Base-by-base conservation (phyloP, 2,888 invertebrate genomes). In the Callimorpha dominula region DNA sequence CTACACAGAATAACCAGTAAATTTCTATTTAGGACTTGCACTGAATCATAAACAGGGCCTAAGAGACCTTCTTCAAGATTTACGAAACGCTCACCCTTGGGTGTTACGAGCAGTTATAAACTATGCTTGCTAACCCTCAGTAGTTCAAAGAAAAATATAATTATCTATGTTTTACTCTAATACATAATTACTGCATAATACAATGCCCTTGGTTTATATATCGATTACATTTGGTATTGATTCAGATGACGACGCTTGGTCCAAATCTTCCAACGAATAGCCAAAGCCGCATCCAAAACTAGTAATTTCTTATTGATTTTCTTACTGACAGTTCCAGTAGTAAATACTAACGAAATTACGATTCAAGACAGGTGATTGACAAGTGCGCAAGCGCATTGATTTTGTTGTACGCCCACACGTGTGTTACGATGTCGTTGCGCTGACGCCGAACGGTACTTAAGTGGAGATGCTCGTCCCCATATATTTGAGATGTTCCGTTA, bases 341-440 rank as follows among this genome's bases (percentile, higher is more conserved):
- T 75, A 42, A 62, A 49, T 64, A n/a, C 15, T 70, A 64, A 14
- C 57, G 31, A 31, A 31, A 2, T 31, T 31, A 31, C 31, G 40
- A 63, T 50, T 14, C 14, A 15, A 57, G 80, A 80, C 85, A 85
- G 82, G 81, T 87, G 89, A 87, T 85, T 82, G 86, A 87, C 86
- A 86, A 80, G 83, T 84, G 82, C 81, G 79, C 76, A 76, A 63
- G 73, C 74, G 78, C 78, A 79, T 75, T 75, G 74, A 77, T 76
- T 73, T 67, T 65, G 57, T 54, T 73, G 46, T 64, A 66, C 83
- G 75, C 83, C 79, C 79, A 85, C 81, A 70, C 65, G 66, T 78
- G 54, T 68, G 64, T 69, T 68, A 43, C 54, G 68, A 71, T 83
- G 87, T 87, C 88, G 85, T 82, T 86, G 85, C 78, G 77, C 82